These are phyloP conservation scores for Neodon shergylaensis DNA, from an alignment of 2,113 vertebrate genomes.

Conservation along the genomic window DNA sequence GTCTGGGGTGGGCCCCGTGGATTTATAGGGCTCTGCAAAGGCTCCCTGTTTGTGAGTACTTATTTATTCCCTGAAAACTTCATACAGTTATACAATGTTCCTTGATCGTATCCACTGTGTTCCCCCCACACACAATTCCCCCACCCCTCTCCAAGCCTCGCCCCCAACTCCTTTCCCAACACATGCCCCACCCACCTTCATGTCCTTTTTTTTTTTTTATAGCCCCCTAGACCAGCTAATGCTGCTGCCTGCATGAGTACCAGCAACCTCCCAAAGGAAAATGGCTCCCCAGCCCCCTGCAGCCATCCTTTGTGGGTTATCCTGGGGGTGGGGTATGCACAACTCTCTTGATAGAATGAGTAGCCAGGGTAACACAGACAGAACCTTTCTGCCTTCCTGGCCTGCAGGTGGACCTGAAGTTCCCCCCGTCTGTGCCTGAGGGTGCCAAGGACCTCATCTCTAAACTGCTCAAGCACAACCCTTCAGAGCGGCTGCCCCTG, in stretches of 20 bases:
- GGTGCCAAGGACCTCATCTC: conserved; percentile 91
- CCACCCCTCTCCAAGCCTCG: no score
- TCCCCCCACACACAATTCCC: no score
- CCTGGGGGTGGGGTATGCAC: no score
- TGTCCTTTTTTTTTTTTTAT: neutral
- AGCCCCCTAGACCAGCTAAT: neutral
- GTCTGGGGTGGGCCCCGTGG: neutral
- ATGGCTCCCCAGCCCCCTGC: no score
- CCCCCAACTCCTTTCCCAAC: neutral
- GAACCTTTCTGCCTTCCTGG: neutral
- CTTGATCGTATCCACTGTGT: neutral
- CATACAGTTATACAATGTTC: neutral
- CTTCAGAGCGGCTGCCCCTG: conserved; percentile 87
- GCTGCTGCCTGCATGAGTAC: no score
- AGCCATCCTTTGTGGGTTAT: neutral
- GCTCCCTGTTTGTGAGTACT: neutral
- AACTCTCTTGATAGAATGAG: neutral
- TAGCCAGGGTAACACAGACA: neutral
- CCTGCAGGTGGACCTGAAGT: conserved; percentile 91
- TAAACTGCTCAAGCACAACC: conserved; percentile 91
- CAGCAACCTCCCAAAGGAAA: neutral
- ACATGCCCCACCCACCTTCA: neutral
- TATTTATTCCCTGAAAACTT: neutral
- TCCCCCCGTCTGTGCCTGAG: conserved; percentile 85
- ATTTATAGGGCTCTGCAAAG: neutral